Evolutionary conservation across 64 coral and sea anemone species (phyloP), one percentile per base, ranked within the genome.

Genomic region (Anthopleura sola): DNA sequence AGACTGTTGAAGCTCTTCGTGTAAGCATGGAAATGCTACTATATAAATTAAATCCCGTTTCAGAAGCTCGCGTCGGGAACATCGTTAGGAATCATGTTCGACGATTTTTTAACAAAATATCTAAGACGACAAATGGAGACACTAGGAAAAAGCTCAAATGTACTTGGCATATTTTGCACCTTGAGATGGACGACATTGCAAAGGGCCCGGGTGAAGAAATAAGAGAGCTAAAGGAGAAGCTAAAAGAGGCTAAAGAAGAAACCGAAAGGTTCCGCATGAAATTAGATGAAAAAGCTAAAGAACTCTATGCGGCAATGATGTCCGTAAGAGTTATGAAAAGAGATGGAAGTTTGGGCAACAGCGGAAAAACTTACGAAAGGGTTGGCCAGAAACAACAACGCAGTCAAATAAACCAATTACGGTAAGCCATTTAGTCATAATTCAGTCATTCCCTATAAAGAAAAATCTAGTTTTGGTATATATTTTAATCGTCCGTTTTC

Each of bases 381-480:
- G 86, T 88, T 11, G 36, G 86, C 51, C 1, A 78, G 18, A 80
- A 81, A 78, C 86, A 88, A 26, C 75, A 88, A 81, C 15, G 80
- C 24, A 11, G 74, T 24, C 28, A 64, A 54, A 24, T 62, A 0
- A 10, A 62, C 21, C 24, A 62, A 6, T n/a, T 62, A 62, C 58
- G 58, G 58, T 62, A 62, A 62, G 58, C n/a, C 24, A 62, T 10
- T 62, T 62, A 23, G 58, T 4, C 4, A 62, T 62, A 24, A 9
- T 62, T 24, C n/a, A n/a, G n/a, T 23, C 58, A 62, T 62, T 24
- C 20, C 4, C n/a, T n/a, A n/a, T n/a, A n/a, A n/a, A n/a, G n/a
- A n/a, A n/a, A n/a, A n/a, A n/a, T n/a, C n/a, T n/a, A n/a, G n/a
- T n/a, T n/a, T n/a, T n/a, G n/a, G n/a, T n/a, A n/a, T n/a, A n/a